Conservation (phyloP, 30 jellyfish, hydroid and myxozoan species). For the Cassiopea xamachana region DNA sequence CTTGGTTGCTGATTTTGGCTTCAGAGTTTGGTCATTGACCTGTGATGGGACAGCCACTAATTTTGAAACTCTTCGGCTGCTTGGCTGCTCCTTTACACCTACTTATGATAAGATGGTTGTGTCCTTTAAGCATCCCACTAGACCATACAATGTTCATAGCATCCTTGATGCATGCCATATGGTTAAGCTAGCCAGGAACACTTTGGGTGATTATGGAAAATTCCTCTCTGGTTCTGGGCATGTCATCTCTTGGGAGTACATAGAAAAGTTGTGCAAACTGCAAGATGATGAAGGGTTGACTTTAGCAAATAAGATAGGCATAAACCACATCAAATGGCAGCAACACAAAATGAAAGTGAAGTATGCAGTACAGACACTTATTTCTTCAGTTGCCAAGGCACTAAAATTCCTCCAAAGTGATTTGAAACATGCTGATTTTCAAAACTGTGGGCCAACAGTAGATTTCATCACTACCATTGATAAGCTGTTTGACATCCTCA, state of each 20-base stretch:
- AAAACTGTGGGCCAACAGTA: slow-evolving; percentile 29
- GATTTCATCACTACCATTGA: slow-evolving; percentile 11
- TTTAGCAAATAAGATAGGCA: slow-evolving; percentile 9
- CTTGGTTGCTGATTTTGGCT: slow-evolving; percentile 45
- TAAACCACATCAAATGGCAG: slow-evolving; percentile 30
- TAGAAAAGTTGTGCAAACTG: slow-evolving; percentile 6
- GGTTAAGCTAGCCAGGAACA: slow-evolving; percentile 56
- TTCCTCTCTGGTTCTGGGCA: slow-evolving; percentile 4
- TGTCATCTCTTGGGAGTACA: slow-evolving; percentile 26
- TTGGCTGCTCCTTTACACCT: slow-evolving; percentile 35
- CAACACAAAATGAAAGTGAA: slow-evolving; percentile 49
- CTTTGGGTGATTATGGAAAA: slow-evolving; percentile 30
- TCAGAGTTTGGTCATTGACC: slow-evolving; percentile 18
- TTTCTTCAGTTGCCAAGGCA: slow-evolving; percentile 54
- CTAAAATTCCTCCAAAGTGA: background rate
- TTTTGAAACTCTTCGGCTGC: background rate
- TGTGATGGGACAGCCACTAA: slow-evolving; percentile 52
- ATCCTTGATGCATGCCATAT: slow-evolving; percentile 57
- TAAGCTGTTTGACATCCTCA: slow-evolving; percentile 48
- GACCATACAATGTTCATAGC: slow-evolving; percentile 36
- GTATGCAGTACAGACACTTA: slow-evolving; percentile 42
- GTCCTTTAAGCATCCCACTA: slow-evolving; percentile 34
- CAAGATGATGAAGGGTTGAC: slow-evolving; percentile 40
- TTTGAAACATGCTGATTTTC: slow-evolving; percentile 5
- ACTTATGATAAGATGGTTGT: slow-evolving; percentile 10